A percentile compares a stretch with the other conserved stretches of the same genome.
These are phyloP conservation scores for Phalacrocorax carbo DNA, from an alignment of 2,113 vertebrate genomes.

Conservation along the genomic window DNA sequence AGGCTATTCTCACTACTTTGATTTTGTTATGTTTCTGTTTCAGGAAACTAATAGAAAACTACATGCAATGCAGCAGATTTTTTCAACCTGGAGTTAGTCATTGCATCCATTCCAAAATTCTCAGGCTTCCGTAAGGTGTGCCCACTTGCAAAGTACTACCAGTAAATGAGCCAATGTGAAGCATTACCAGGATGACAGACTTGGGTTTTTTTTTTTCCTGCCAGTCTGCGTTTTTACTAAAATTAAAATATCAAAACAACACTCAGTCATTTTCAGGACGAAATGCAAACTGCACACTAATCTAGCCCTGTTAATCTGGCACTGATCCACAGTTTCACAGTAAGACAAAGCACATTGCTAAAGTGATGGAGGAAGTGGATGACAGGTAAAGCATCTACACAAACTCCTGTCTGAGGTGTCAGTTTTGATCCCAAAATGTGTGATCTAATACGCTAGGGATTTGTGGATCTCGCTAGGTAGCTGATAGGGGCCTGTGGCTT, in stretches of 20 bases:
- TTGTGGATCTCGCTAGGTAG: neutral
- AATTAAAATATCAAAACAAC: constrained; percentile 1
- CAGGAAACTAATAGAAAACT: neutral
- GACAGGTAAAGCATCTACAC: neutral
- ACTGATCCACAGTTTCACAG: neutral
- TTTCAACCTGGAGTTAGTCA: neutral
- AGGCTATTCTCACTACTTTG: neutral
- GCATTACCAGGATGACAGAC: neutral
- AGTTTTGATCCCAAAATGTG: neutral
- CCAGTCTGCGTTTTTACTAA: neutral
- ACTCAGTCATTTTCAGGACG: neutral
- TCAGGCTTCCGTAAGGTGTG: neutral
- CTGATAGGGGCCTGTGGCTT: neutral
- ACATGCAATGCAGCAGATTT: neutral
- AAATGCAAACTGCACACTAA: neutral
- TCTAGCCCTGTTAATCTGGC: neutral
- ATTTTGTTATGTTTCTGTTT: neutral
- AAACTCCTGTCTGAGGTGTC: neutral
- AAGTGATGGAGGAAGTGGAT: neutral
- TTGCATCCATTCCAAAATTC: neutral
- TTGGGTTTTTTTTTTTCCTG: neutral
- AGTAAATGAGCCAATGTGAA: neutral
- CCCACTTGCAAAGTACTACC: neutral
- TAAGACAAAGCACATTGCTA: neutral
- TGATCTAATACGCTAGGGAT: neutral